Conservation (phyloP, 2,113 vertebrate species). For the Chamaea fasciata region DNA sequence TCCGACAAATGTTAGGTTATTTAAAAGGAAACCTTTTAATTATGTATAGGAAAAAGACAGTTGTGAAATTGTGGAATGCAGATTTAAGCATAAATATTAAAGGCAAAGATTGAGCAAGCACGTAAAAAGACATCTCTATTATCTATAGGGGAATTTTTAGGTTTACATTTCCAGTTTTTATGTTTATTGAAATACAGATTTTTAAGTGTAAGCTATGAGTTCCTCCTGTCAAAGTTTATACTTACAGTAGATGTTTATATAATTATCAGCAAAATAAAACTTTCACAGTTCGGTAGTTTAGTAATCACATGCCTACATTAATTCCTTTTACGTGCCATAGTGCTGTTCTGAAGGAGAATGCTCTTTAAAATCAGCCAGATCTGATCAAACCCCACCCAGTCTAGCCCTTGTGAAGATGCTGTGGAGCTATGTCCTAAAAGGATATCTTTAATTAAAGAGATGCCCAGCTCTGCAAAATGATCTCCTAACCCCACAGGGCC, state of each 20-base stretch:
- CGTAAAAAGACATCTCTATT: background rate
- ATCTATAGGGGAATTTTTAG: background rate
- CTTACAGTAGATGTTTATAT: background rate
- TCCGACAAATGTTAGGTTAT: background rate
- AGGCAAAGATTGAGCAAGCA: background rate
- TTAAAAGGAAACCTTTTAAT: background rate
- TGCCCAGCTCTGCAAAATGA: background rate
- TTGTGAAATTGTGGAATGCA: background rate
- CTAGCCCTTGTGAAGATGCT: background rate
- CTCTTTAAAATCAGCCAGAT: background rate
- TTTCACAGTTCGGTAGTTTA: background rate
- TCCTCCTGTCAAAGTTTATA: background rate
- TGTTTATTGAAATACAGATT: background rate
- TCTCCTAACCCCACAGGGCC: background rate
- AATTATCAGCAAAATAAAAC: background rate
- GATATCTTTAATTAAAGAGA: slow-evolving; percentile 1
- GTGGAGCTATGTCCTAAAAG: background rate
- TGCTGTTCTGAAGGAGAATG: background rate
- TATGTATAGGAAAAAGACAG: background rate
- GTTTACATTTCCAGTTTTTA: background rate
- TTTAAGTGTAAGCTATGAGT: background rate
- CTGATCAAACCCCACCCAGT: background rate
- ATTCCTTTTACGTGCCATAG: background rate
- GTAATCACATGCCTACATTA: background rate
- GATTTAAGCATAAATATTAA: background rate